Evolutionary conservation across 2,113 vertebrate genomes (phyloP), one percentile per base, ranked within the genome.

Genomic region (Tamias sibiricus): DNA sequence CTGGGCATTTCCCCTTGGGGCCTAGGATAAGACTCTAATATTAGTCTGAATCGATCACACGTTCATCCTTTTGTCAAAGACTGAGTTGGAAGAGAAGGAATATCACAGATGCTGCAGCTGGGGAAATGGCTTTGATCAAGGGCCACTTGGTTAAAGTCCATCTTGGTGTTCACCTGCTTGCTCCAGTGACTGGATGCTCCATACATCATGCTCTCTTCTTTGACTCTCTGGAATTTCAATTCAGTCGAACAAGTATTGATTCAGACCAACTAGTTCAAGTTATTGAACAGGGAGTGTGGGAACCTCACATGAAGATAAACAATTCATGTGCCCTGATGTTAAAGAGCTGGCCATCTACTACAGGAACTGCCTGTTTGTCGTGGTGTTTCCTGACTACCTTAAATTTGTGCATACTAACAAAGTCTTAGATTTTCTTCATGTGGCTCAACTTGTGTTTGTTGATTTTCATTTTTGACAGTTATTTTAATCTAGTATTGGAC

Each of bases 191-290:
- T 40, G 14, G 22, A 19, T 66, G 6, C n/a, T 52, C 26, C 12
- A 89, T 20, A 54, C 2, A 77, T 54, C 32, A 59, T 87, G 6
- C 47, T 90, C 44, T 62, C 71, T 54, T 66, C n/a, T n/a, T 24
- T 30, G 35, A 8, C 30, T 74, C n/a, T 59, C 47, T 83, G 40
- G 42, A 62, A 52, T 92, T 83, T 74, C 59, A 68, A 8, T 95
- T 87, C 47, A 90, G 24, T 68, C 74, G 47, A 69, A 84, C 22
- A 95, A 87, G 40, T 30, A 47, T 74, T 90, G 44, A 94, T 84
- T 69, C 4, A 68, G 30, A 11, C 16, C 62, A 52, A 72, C 30
- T 52, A 72, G 87, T 82, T 74, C 80, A 90, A 37, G 16, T 52
- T 82, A 90, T 83, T 92, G 64, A n/a, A 82, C 40, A 87, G 57